Evolutionary conservation across 1,140 invertebrate genomes (phyloP).

Genomic region (Philopotamus ludificatus): DNA sequence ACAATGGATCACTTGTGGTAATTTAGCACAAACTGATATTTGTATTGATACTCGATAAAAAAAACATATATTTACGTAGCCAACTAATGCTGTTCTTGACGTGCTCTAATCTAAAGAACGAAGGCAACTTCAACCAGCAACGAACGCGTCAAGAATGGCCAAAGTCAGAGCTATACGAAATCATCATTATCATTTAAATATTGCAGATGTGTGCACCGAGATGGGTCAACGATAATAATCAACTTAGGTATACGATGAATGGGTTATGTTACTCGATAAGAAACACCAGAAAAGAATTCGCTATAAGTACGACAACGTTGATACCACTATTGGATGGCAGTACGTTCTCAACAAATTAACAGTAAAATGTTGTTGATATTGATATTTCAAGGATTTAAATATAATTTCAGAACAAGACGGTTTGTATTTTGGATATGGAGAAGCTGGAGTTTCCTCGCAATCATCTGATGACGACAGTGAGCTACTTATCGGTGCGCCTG

Average conservation of each 20-base stretch:
- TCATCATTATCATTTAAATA: neutral
- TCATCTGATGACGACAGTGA: slow-evolving; percentile 50
- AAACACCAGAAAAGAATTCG: neutral
- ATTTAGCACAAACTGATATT: neutral
- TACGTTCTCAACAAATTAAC: neutral
- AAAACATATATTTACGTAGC: neutral
- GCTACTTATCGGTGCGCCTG: slow-evolving; percentile 54
- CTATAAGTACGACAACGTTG: neutral
- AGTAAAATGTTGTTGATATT: neutral
- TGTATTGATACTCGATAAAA: neutral
- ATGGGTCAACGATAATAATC: neutral
- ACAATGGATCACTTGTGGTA: slow-evolving; percentile 2
- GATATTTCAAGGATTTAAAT: neutral
- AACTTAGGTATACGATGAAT: neutral
- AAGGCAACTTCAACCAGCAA: neutral
- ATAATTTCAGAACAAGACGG: neutral
- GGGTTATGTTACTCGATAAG: neutral
- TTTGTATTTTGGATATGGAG: neutral
- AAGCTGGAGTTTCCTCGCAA: slow-evolving; percentile 56
- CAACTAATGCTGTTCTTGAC: neutral
- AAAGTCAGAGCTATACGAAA: neutral
- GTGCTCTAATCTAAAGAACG: neutral
- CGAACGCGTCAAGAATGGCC: neutral
- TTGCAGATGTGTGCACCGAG: slow-evolving; percentile 5
- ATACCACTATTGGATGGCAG: neutral